These are phyloP conservation scores for Xenopus tropicalis DNA, from an alignment of 2,113 vertebrate genomes.

Conservation along the genomic window DNA sequence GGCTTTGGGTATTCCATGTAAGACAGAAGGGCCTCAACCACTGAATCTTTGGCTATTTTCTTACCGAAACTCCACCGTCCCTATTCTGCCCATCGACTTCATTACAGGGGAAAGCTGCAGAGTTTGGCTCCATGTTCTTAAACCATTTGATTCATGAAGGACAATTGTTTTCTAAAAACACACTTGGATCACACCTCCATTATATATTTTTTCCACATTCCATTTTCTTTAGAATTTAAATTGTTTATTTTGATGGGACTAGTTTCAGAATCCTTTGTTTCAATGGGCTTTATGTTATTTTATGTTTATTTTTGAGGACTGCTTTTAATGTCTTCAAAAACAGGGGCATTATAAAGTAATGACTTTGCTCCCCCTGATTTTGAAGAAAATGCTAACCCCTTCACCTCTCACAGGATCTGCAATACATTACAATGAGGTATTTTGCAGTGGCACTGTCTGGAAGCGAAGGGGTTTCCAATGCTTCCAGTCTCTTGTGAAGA, in stretches of 20 bases:
- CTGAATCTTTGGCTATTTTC: constrained; percentile 71
- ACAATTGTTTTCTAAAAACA: constrained; percentile 83
- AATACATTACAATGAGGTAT: constrained; percentile 66
- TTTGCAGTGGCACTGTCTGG: constrained; percentile 59
- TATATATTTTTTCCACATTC: constrained; percentile 90
- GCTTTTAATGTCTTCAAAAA: constrained; percentile 49
- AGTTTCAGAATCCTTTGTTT: constrained; percentile 64
- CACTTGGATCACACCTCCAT: constrained; percentile 75
- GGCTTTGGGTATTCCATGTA: constrained; percentile 96
- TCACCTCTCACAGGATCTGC: constrained; percentile 25
- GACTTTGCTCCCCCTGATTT: constrained; percentile 5
- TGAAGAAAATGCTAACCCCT: constrained; percentile 10
- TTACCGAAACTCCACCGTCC: constrained; percentile 82
- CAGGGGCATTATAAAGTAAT: constrained; percentile 13
- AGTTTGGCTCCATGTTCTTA: constrained; percentile 70
- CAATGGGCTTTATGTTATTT: constrained; percentile 58
- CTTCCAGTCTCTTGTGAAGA: constrained; percentile 85
- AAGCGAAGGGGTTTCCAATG: constrained; percentile 65
- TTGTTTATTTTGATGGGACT: constrained; percentile 74
- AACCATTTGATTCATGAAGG: constrained; percentile 93
- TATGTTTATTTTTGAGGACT: constrained; percentile 57
- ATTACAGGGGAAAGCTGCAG: constrained; percentile 66
- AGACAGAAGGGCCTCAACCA: constrained; percentile 59
- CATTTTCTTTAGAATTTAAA: constrained; percentile 76
- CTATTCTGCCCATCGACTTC: constrained; percentile 70